Evolutionary conservation across 37 sponge, comb jelly and placozoan species (phyloP).

Genomic region (Chondrilla cf. caribensis): DNA sequence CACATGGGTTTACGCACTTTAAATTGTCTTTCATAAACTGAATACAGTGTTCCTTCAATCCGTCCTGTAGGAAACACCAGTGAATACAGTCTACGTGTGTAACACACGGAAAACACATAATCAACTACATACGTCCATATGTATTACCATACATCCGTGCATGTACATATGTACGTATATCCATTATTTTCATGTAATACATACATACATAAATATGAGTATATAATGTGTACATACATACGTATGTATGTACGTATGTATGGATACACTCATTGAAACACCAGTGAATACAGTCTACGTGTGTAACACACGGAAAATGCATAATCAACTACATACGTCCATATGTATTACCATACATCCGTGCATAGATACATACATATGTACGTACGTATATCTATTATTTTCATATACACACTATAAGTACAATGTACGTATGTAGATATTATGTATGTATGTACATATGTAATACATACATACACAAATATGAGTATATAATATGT

Average conservation of each 20-base stretch:
- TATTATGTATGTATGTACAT: background rate
- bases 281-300: too few species aligned
- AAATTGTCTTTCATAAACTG: constrained; percentile 66
- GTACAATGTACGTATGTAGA: too few species aligned
- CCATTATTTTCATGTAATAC: background rate
- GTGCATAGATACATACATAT: too few species aligned
- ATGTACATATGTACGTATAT: background rate
- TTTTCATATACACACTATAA: background rate
- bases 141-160: too few species aligned
- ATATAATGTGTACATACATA: background rate
- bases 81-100: too few species aligned
- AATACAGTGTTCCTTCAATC: constrained; percentile 64
- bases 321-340: too few species aligned
- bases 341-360: too few species aligned
- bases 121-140: too few species aligned
- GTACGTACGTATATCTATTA: background rate
- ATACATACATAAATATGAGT: background rate
- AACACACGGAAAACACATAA: too few species aligned
- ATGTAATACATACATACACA: too few species aligned
- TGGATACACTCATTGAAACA: constrained; percentile 3
- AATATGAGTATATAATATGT: too few species aligned
- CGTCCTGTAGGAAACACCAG: constrained; percentile 54
- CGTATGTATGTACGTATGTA: constrained; percentile 10
- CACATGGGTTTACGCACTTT: constrained; percentile 53
- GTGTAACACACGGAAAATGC: too few species aligned